Conservation (phyloP, 2,113 vertebrate genomes). For the Catharus bicknelli region DNA sequence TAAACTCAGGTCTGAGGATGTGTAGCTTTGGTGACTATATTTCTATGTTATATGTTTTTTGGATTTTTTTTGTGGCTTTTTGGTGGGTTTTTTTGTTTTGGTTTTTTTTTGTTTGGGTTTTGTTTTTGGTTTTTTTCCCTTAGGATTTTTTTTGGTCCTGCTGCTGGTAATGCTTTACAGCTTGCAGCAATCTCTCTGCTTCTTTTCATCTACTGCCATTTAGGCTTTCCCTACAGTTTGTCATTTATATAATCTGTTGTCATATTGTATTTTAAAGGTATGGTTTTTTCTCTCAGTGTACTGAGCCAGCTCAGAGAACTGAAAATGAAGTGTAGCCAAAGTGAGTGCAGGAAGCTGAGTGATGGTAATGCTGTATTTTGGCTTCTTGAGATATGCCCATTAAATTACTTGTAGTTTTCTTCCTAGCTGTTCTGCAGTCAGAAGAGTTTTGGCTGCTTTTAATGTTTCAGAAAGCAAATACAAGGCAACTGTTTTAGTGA, state of each 20-base stretch:
- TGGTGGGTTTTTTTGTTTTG: too few species aligned
- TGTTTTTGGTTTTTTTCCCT: too few species aligned
- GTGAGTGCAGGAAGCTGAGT: not conserved
- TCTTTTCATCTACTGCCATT: fast-evolving
- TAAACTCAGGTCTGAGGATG: not conserved
- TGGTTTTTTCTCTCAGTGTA: not conserved
- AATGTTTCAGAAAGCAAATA: not conserved
- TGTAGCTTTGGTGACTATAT: fast-evolving
- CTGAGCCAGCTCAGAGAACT: not conserved
- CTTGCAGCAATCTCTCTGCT: not conserved
- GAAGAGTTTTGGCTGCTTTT: not conserved
- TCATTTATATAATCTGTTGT: not conserved
- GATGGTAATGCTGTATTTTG: not conserved
- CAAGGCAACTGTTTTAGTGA: not conserved
- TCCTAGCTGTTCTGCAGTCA: not conserved
- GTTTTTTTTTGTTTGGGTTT: too few species aligned
- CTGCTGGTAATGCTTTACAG: not conserved
- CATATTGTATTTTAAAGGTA: not conserved
- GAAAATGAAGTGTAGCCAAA: not conserved
- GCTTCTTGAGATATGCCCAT: not conserved
- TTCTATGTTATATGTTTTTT: fast-evolving
- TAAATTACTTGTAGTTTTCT: not conserved
- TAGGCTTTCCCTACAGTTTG: not conserved
- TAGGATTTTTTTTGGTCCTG: not conserved
- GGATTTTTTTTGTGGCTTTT: too few species aligned